Base-by-base conservation (phyloP, 2,113 vertebrate species). In the Tragelaphus buxtoni region DNA sequence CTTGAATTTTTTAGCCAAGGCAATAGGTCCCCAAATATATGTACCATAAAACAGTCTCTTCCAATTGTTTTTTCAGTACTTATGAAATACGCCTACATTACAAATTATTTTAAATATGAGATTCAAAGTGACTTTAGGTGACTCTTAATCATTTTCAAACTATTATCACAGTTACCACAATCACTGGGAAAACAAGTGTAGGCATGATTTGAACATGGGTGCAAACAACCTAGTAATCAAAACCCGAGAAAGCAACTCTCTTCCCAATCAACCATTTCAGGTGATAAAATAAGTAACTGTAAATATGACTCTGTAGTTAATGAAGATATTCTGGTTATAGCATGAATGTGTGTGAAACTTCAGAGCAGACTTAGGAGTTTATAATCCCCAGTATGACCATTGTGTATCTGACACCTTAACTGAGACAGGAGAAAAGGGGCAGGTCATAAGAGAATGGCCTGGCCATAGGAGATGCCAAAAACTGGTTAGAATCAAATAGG, bases 21-120 rank as follows among this genome's bases (percentile, higher is more conserved):
- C 7, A 7, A 28, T 61, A 28, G 72, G 14, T 82, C 96, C 95
- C 83, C 85, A 74, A 24, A 72, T 96, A 60, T 11, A 12, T 56
- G 84, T 93, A 56, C 20, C 56, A 89, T 49, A 83, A 95, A 45
- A 42, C 1, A 0, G 42, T 65, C 56, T 95, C 90, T 55, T 7
- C 49, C 53, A 32, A 18, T 84, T 74, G 53, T 95, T 95, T 93
- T 42, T 96, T 77, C 32, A 56, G 28, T 5, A 45, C 16, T 56
- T 51, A 61, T 53, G 0, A 91, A 93, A 90, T 86, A 87, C 8
- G 47, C 93, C 60, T 90, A 63, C 83, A 72, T 17, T 14, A 18
- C 0, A 53, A 9, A n/a, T 35, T 39, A 39, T 94, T 98, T 97
- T 88, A 58, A 97, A 81, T 74, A 63, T 47, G 45, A 86, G 49